Evolutionary conservation across 92 coral and sea anemone genomes (phyloP).

Genomic region (Pocillopora grandis): DNA sequence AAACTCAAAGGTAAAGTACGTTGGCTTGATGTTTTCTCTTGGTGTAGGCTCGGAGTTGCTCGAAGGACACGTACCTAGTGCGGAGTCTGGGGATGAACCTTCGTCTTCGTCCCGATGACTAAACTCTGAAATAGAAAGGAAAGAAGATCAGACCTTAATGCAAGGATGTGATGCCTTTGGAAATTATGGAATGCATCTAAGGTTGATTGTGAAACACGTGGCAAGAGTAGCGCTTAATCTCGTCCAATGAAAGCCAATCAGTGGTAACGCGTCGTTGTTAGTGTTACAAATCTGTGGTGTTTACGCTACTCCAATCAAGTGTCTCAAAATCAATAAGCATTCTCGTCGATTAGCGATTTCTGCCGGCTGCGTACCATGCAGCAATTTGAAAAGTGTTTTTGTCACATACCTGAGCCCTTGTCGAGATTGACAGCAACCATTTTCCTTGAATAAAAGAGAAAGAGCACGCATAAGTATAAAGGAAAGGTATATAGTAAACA

Average conservation of each 20-base stretch:
- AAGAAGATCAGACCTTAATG: too few relatives aligned
- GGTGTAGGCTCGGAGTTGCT: slow-evolving; percentile 92
- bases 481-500: neutral
- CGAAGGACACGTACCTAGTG: slow-evolving; percentile 97
- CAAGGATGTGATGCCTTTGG: too few relatives aligned
- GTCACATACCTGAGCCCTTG: slow-evolving; percentile 80
- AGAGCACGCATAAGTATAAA: neutral
- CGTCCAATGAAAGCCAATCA: too few relatives aligned
- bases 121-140: slow-evolving; percentile 51
- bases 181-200: too few relatives aligned
- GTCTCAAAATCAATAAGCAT: too few relatives aligned
- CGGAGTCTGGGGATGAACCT: slow-evolving; percentile 98
- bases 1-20: slow-evolving; percentile 88
- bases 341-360: too few relatives aligned
- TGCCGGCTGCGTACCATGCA: too few relatives aligned
- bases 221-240: too few relatives aligned
- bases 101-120: slow-evolving; percentile 88
- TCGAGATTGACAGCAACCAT: slow-evolving; percentile 75
- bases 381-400: neutral
- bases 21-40: slow-evolving; percentile 78
- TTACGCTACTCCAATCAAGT: too few relatives aligned
- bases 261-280: too few relatives aligned
- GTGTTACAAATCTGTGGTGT: too few relatives aligned
- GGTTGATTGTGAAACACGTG: too few relatives aligned
- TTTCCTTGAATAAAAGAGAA: slow-evolving; percentile 53